Evolutionary conservation across 64 coral and sea anemone genomes (phyloP), one percentile per base, ranked within the genome.

Genomic region (Dendrophyllia cribrosa): DNA sequence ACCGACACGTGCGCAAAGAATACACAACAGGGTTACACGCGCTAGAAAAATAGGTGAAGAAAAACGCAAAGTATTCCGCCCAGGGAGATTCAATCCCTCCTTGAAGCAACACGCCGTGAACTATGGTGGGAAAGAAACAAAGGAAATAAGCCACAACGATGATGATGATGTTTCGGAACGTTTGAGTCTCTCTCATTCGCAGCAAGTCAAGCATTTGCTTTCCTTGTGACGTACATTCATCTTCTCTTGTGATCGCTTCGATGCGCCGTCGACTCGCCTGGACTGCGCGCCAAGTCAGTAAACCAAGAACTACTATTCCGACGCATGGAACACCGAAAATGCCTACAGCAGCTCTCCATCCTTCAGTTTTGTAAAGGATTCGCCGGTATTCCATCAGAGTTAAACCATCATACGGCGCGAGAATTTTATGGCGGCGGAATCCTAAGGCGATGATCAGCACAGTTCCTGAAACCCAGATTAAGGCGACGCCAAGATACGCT

Each of bases 341-440:
- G 11, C 45, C 3, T 4, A 89, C 0, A 5, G 56, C 45, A 78
- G 66, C 43, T 9, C 65, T 73, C 73, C 87, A 55, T 3, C 72
- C 56, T 56, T 66, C 76, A 13, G 87, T 46, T 89, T 78, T 65
- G 43, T 77, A 75, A 3, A 77, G 6, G 26, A 77, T 77, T 19
- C 23, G 73, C 20, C 5, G 13, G 73, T 78, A 62, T 51, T 58
- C 43, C 5, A 56, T 56, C 7, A 56, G 3, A 1, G 53, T 9
- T 56, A 56, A 56, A 5, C 53, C 53, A 1, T 56, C 5, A 1
- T 56, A 56, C 12, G 5, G 7, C 53, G 12, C 53, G n/a, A 50
- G 52, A 44, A 14, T 46, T 59, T 21, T 23, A 34, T 88, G 2
- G 16, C 50, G 23, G 16, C 44, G 56, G 26, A 88, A 75, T 6